phyloP scores from a whole-genome alignment of 1,140 invertebrate species.

The Drosophila miranda region DNA sequence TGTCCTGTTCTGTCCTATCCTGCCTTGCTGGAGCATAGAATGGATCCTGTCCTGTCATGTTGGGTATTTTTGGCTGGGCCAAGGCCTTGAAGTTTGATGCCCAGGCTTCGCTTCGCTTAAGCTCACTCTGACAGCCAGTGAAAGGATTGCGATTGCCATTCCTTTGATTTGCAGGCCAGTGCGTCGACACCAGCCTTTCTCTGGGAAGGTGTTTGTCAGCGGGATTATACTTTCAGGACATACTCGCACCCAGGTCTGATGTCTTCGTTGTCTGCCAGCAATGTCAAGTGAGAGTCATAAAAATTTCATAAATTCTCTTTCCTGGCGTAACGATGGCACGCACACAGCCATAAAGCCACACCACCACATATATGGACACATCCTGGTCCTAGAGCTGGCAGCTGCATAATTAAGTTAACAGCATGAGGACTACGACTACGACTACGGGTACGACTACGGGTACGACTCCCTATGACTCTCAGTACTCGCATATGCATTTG shows the following conservation, averaged over 20 bases:
- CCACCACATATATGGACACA: slow-evolving; percentile 5
- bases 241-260: not conserved
- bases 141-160: slow-evolving; percentile 49
- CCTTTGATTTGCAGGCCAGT: slow-evolving; percentile 36
- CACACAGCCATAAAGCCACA: not conserved
- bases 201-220: slow-evolving; percentile 1
- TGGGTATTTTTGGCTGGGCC: slow-evolving; percentile 20
- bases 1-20: no score
- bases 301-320: slow-evolving; percentile 47
- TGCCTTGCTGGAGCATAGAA: no score
- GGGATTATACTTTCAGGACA: slow-evolving; percentile 3
- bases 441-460: not conserved
- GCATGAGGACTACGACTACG: slow-evolving; percentile 17
- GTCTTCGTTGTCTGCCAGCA: slow-evolving; percentile 12
- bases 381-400: slow-evolving; percentile 34
- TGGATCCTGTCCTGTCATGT: slow-evolving; percentile 16
- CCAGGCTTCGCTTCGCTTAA: slow-evolving; percentile 41
- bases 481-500: no score
- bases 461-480: not conserved
- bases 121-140: slow-evolving; percentile 53
- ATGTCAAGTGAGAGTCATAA: slow-evolving; percentile 49
- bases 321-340: slow-evolving; percentile 7
- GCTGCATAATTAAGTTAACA: slow-evolving; percentile 74
- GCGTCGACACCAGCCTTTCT: slow-evolving; percentile 1
- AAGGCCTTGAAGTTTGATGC: slow-evolving; percentile 43